Base-by-base conservation (phyloP, 1,140 invertebrate species). In the Zaprionus kolodkinae region DNA sequence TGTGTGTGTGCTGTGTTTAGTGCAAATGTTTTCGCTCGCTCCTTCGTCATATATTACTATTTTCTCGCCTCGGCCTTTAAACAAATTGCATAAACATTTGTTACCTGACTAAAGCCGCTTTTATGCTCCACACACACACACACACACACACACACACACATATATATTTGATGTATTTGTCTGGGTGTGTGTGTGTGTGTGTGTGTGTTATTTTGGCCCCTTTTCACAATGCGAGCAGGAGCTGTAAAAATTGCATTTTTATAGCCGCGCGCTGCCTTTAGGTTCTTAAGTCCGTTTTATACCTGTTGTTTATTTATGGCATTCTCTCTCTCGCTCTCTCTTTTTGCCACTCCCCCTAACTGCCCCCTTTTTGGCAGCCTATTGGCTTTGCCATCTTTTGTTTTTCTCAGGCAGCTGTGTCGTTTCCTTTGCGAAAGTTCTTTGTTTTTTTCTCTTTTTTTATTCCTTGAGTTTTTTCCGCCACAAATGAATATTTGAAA, bases 221-320 rank as follows among this genome's bases (percentile, higher is more conserved):
- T 43, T 40, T 55, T 45, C 25, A 36, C 30, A 65, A 50, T 36
- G 21, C 12, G 27, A 38, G 45, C 52, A 35, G 15, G 10, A 38
- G 40, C 7, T 40, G 64, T 30, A 67, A 55, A 76, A 84, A 80
- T 78, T 81, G 62, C 65, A 86, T 73, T 82, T 79, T 81, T 76
- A 76, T 65, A 79, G 54, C 65, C 69, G 30, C 25, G 52, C 60
- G 68, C 50, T 73, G 55, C 60, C 68, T 79, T 77, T 43, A 71
- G 55, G 60, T 73, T 82, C 77, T 69, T 82, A 87, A 86, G 76
- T 82, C 79, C 70, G 64, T 56, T 77, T 87, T 87, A 77, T 79
- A 82, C 69, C 64, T 82, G 72, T 81, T 79, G 76, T 82, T 87
- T 86, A 87, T 86, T 86, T 87, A 87, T 87, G 63, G 70, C 43